phyloP scores from a whole-genome alignment of 2,113 vertebrate species.

The Neoarius graeffei region DNA sequence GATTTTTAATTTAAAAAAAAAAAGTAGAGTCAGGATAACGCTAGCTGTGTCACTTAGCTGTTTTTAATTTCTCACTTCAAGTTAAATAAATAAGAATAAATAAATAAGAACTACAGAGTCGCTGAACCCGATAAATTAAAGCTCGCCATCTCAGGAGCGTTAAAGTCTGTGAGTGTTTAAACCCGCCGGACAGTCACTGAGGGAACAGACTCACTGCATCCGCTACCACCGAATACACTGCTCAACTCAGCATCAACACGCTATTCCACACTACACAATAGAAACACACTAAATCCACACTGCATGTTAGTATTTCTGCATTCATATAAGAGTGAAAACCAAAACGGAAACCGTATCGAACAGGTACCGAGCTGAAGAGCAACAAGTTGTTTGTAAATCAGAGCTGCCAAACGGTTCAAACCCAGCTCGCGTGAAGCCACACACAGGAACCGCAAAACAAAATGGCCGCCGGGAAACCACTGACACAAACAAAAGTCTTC shows the following conservation, averaged over 20 bases:
- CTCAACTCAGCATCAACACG: neutral
- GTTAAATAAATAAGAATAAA: neutral
- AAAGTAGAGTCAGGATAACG: neutral
- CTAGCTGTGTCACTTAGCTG: neutral
- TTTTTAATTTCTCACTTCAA: neutral
- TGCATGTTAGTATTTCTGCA: neutral
- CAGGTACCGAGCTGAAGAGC: neutral
- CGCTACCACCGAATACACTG: neutral
- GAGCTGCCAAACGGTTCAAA: constrained; percentile 44
- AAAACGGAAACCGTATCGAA: neutral
- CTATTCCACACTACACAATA: neutral
- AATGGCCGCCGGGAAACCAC: neutral
- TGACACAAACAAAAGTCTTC: constrained; percentile 28
- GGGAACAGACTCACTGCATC: neutral
- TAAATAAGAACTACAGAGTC: neutral
- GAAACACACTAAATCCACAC: neutral
- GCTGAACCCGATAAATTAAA: neutral
- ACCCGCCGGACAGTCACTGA: too few relatives aligned
- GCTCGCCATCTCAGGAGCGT: neutral
- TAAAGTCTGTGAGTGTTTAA: neutral
- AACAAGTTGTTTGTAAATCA: constrained; percentile 32
- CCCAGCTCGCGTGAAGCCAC: constrained; percentile 8
- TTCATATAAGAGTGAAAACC: neutral
- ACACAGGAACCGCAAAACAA: neutral
- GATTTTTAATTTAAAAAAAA: neutral